These are phyloP conservation scores for Orius insidiosus DNA, from an alignment of 1,140 invertebrate genomes.

Conservation along the genomic window DNA sequence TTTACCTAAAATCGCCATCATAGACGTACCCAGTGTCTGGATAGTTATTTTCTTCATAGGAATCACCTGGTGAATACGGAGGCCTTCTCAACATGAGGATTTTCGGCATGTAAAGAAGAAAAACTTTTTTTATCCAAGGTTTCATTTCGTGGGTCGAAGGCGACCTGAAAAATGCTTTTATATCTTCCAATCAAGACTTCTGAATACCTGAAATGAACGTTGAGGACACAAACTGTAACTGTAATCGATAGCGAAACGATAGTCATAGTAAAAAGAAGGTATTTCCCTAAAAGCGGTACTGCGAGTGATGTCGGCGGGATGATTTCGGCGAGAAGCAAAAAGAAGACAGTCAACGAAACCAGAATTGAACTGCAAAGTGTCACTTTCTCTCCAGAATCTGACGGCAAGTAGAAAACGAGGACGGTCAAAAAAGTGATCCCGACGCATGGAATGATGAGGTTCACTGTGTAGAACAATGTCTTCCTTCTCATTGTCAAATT, in stretches of 20 bases:
- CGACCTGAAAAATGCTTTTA: slow-evolving; percentile 62
- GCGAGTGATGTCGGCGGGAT: slow-evolving; percentile 94
- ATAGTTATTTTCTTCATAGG: slow-evolving; percentile 49
- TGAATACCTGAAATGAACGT: slow-evolving; percentile 94
- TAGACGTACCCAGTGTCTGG: slow-evolving; percentile 34
- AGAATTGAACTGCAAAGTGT: slow-evolving; percentile 94
- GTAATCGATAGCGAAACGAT: slow-evolving; percentile 91
- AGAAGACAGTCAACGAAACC: slow-evolving; percentile 95
- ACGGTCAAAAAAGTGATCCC: slow-evolving; percentile 86
- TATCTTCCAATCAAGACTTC: too few species aligned
- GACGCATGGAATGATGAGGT: slow-evolving; percentile 78
- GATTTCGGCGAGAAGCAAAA: slow-evolving; percentile 89
- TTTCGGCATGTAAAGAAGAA: slow-evolving; percentile 75
- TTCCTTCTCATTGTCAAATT: slow-evolving; percentile 87
- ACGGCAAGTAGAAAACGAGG: slow-evolving; percentile 88
- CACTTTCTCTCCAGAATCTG: slow-evolving; percentile 87
- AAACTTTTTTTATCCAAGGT: slow-evolving; percentile 69
- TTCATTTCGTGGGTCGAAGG: slow-evolving; percentile 95
- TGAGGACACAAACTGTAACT: slow-evolving; percentile 91
- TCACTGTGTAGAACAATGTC: slow-evolving; percentile 82
- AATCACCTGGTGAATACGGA: slow-evolving; percentile 59
- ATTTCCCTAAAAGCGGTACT: slow-evolving; percentile 92
- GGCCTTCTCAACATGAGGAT: slow-evolving; percentile 75
- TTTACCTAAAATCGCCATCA: slow-evolving; percentile 22
- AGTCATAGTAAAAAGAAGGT: slow-evolving; percentile 93